Evolutionary conservation across 2,797 vertebrate genomes (phyloP), one percentile per base, ranked within the genome.

Genomic region (Yasuhikotakia modesta): DNA sequence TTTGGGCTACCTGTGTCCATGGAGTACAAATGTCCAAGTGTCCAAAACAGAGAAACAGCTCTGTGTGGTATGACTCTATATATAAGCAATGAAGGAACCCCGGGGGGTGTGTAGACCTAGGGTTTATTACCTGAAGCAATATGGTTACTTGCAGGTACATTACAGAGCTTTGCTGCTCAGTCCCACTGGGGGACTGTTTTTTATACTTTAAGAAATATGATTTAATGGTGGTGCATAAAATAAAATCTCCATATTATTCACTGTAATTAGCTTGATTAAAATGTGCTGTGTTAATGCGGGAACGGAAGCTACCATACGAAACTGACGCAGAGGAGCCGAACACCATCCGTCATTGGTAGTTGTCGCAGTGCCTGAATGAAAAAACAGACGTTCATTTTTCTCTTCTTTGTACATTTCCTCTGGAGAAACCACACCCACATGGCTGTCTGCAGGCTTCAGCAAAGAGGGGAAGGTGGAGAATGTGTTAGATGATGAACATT

Each of bases 21-120:
- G 3, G 78, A 73, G 74, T 78, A 82, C 53, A 73, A 57, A 50
- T 73, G 46, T 77, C 67, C 79, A 76, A 50, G 69, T 80, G 73
- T n/a, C n/a, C n/a, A n/a, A n/a, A n/a, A n/a, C n/a, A n/a, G 43
- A 79, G 14, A 46, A 70, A 73, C 30, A 72, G 57, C 55, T 27
- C 78, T 57, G 22, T 80, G 73, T 55, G 73, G 70, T 73, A 45
- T 45, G 50, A 48, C 27, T 68, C 45, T 73, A 45, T 74, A 78
- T 73, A 73, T 35, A 68, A 78, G 50, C 48, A 65, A 79, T 70
- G 69, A 70, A 55, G 70, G 48, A 16, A 13, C 73, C 74, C 67
- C 60, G 27, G 13, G 73, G 48, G 75, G 30, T 69, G 30, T 69
- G 82, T 75, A 55, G 70, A 67, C 66, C 24, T 63, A 63, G 35